Evolutionary conservation across 2,113 vertebrate genomes (phyloP).

Genomic region (Mesocricetus auratus): DNA sequence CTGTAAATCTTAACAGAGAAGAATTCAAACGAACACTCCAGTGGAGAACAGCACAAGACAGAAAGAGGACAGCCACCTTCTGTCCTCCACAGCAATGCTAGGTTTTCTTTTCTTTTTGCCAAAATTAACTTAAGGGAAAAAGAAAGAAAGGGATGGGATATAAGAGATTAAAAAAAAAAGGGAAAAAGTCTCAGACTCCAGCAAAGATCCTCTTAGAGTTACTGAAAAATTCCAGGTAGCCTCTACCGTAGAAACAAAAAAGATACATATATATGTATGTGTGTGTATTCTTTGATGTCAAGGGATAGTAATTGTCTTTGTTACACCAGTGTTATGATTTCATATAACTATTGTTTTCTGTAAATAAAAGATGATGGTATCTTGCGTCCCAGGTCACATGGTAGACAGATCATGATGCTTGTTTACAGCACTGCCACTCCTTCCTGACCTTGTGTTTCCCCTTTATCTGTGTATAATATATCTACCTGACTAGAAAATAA

Average conservation of each 20-base stretch:
- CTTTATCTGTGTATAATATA: background rate
- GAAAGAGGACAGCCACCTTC: conserved; percentile 70
- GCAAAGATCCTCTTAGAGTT: background rate
- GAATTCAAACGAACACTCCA: conserved; percentile 57
- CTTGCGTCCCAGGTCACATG: background rate
- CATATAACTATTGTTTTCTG: background rate
- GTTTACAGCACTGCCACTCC: background rate
- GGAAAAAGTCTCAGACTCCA: background rate
- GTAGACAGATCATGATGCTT: background rate
- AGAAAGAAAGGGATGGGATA: background rate
- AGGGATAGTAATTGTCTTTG: background rate
- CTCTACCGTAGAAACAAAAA: conserved; percentile 23
- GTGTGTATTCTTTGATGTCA: background rate
- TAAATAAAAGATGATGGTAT: background rate
- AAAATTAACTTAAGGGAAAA: background rate
- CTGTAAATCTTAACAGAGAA: conserved; percentile 62
- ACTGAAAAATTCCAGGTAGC: background rate
- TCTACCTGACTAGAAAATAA: background rate
- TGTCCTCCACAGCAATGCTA: background rate
- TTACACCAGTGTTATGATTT: background rate
- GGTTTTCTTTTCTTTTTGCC: background rate
- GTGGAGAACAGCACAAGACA: conserved; percentile 9
- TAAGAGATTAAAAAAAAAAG: background rate
- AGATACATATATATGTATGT: too few relatives aligned
- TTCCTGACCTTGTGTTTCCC: background rate